Base-by-base conservation (phyloP, 2,797 vertebrate species). In the Tinamus major region DNA sequence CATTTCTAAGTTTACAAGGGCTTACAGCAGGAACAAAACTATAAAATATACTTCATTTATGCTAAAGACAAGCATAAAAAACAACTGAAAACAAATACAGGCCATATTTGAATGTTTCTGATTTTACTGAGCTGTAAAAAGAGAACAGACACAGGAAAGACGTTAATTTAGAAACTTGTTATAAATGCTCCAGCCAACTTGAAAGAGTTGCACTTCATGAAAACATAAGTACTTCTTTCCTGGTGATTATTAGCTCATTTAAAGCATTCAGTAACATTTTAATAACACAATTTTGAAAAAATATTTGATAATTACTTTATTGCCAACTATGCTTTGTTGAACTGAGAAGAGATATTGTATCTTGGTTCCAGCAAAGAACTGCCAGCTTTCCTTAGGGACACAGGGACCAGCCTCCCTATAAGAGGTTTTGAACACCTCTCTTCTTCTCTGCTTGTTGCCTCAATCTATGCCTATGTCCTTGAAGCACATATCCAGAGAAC, bases 1-100 rank as follows among this genome's bases (percentile, higher is more conserved):
- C 1, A n/a, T 44, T 79, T 20, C 2, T 77, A 46, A 37, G 33
- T 15, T 39, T 82, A 53, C 0, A 0, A 14, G 44, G 79, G 10
- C 12, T 46, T 72, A 71, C 27, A 79, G 62, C 8, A 68, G 19
- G 68, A 75, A 42, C 44, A 67, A 29, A 15, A 48, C 39, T 29
- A 16, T 44, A 44, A 90, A 78, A 85, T 15, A 3, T 3, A 59
- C 55, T 71, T 53, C 8, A 39, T 78, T 70, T 27, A 16, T 67
- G 53, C 8, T 68, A 44, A 21, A 63, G 79, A 64, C 10, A 13
- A 83, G 39, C 26, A 6, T 21, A 78, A 62, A 9, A 53, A 69
- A 68, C 56, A 83, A 93, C 27, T 46, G 33, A 78, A 87, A 82
- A 53, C 2, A 3, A 90, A 6, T 27, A 63, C 20, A 56, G 35